Percentiles rank a stretch among this genome's conserved stretches.
phyloP scores from a whole-genome alignment of 2,797 vertebrate species.

The Yasuhikotakia modesta region DNA sequence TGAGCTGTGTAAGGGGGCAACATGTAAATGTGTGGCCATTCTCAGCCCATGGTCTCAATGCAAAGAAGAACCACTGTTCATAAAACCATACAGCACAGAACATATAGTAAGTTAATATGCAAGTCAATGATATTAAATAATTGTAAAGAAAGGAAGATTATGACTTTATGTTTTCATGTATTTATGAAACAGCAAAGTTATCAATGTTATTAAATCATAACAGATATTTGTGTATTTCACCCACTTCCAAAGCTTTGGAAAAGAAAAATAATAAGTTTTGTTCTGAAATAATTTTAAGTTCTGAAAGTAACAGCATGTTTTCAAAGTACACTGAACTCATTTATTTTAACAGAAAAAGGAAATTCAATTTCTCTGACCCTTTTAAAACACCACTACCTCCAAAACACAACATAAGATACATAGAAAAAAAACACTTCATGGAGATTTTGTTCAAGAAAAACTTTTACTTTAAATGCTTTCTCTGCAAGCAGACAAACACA shows the following conservation, averaged over 20 bases:
- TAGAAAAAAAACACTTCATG: neutral
- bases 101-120: neutral
- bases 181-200: no score
- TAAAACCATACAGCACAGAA: neutral
- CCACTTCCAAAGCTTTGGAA: neutral
- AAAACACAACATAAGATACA: neutral
- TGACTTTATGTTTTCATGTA: no score
- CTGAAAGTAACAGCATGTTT: neutral
- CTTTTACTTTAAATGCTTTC: constrained; percentile 1
- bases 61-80: neutral
- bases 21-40: constrained; percentile 5
- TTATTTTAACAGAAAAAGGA: neutral
- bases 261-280: no score
- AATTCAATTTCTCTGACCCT: neutral
- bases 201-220: no score
- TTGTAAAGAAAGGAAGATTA: no score
- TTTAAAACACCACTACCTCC: neutral
- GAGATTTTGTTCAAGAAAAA: neutral
- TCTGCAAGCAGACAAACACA: neutral
- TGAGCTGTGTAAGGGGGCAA: constrained; percentile 66
- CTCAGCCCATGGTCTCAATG: constrained; percentile 19
- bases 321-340: neutral
- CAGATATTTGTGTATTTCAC: neutral
- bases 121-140: neutral
- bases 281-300: neutral